Evolutionary conservation across 2,888 invertebrate genomes (phyloP), one percentile per base, ranked within the genome.

Genomic region (Eristalinus aeneus): DNA sequence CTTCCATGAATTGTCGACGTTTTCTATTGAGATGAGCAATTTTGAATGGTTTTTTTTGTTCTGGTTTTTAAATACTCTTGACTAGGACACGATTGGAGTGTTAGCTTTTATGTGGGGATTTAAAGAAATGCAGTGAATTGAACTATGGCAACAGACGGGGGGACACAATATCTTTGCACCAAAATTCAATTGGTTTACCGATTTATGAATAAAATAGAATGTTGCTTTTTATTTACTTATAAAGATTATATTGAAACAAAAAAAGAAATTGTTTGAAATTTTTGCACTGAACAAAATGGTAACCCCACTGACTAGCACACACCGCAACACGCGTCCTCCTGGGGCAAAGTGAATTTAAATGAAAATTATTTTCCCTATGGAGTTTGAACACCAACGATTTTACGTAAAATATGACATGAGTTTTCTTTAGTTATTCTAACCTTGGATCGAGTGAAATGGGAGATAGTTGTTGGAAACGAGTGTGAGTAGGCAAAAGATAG

Each of bases 1-100:
- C 90, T 88, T 89, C 90, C 89, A 89, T 89, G 81, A 88, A 89
- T 78, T 77, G 82, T 71, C 82, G 69, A 82, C 86, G 77, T 61
- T 86, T 86, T 53, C 86, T 73, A 64, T 81, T 76, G 22, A 81
- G 73, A 60, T 34, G 31, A 80, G 76, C 81, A 82, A 82, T 86
- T 78, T 82, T 82, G 77, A 27, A 22, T 63, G 36, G 16, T 36
- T 61, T 64, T 39, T 53, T 11, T 12, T 39, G 1, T 39, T 39
- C n/a, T 12, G 4, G 22, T 56, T 56, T 23, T 1, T 1, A 23
- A 16, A 5, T 16, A 16, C 4, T 16, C 16, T 16, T 16, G 16
- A 5, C 6, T 46, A 9, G 60, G 69, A 74, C 84, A 80, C 84
- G 80, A 80, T 12, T 56, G 56, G 22, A 56, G 12, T 10, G 56